phyloP scores from a whole-genome alignment of 1,140 invertebrate genomes.

The Mercenaria mercenaria region DNA sequence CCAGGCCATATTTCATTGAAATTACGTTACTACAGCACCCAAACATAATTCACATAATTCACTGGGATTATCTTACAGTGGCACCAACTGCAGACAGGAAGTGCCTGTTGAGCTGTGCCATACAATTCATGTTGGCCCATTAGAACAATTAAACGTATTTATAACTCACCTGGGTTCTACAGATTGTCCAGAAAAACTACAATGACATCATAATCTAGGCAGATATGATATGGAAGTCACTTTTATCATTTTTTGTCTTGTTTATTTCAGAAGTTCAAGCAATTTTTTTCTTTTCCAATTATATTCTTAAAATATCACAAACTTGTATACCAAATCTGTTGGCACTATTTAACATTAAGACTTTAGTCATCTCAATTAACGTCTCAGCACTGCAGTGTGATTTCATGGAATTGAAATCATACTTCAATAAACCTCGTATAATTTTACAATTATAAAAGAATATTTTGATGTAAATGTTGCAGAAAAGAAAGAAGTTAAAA shows the following conservation, averaged over 20 bases:
- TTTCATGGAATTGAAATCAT: too few species aligned
- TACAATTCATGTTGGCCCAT: not conserved
- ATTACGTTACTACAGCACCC: not conserved
- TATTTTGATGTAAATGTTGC: too few species aligned
- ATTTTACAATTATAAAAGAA: too few species aligned
- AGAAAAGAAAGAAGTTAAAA: too few species aligned
- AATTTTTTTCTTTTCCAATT: not conserved
- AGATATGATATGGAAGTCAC: not conserved
- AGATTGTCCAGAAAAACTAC: not conserved
- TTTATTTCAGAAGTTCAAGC: not conserved
- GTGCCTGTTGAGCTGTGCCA: not conserved
- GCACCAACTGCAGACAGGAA: conserved; percentile 15
- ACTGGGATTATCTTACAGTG: conserved; percentile 9
- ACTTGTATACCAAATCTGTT: too few species aligned
- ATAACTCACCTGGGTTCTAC: not conserved
- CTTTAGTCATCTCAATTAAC: too few species aligned
- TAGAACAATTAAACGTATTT: not conserved
- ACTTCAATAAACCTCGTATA: too few species aligned
- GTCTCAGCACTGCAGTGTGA: too few species aligned
- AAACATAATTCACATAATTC: not conserved
- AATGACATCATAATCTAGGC: conserved; percentile 5
- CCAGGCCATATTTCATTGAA: conserved; percentile 5
- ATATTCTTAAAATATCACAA: not conserved
- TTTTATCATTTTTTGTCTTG: not conserved
- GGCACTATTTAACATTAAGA: too few species aligned